phyloP scores from a whole-genome alignment of 2,113 vertebrate genomes.

The Macrotus californicus region DNA sequence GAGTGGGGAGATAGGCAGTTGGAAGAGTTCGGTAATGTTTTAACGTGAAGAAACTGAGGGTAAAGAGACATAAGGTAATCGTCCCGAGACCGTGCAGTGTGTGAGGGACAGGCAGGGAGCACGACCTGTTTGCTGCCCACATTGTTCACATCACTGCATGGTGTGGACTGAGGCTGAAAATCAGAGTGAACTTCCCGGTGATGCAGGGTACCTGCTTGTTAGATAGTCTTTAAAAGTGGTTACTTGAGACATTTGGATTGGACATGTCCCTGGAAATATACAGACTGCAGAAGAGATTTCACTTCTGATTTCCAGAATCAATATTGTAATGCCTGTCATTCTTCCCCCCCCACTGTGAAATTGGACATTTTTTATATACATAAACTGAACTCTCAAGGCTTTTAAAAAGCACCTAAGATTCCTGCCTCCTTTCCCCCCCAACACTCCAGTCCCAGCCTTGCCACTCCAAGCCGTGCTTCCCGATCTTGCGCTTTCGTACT shows the following conservation, averaged over 20 bases:
- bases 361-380: background rate
- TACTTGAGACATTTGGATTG: conserved; percentile 1
- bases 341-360: background rate
- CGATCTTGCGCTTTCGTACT: background rate
- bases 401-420: background rate
- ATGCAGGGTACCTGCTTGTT: background rate
- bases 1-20: background rate
- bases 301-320: background rate
- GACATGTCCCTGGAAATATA: conserved; percentile 8
- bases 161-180: background rate
- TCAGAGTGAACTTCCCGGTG: background rate
- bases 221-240: background rate
- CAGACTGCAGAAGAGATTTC: conserved; percentile 28
- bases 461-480: background rate
- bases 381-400: background rate
- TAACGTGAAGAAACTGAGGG: background rate
- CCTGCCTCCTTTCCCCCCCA: background rate
- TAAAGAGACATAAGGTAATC: background rate
- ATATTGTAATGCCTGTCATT: background rate
- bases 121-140: background rate
- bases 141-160: background rate
- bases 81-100: background rate
- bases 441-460: background rate
- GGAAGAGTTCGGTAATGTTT: background rate
- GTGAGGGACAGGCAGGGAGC: background rate